phyloP scores from a whole-genome alignment of 2,113 vertebrate species.

The Astur gentilis region DNA sequence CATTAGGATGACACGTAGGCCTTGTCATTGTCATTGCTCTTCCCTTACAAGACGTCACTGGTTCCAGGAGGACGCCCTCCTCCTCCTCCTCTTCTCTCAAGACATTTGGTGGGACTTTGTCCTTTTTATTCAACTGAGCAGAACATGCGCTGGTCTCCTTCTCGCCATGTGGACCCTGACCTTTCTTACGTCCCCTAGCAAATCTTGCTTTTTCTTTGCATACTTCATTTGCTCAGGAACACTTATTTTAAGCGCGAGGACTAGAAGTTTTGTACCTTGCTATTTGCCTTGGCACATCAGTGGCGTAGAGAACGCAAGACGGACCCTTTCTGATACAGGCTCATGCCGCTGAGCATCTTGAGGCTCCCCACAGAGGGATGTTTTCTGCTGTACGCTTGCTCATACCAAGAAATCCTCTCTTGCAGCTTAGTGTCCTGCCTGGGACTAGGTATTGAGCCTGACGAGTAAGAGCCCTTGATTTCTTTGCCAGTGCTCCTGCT shows the following conservation, averaged over 20 bases:
- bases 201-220: neutral
- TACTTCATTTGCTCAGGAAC: neutral
- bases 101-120: neutral
- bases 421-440: neutral
- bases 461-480: neutral
- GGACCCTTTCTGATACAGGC: neutral
- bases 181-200: neutral
- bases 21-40: neutral
- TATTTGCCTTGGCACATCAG: fast-evolving
- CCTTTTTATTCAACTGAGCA: neutral
- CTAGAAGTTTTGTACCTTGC: neutral
- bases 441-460: neutral
- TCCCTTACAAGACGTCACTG: neutral
- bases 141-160: fast-evolving
- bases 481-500: neutral
- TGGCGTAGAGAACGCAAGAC: neutral
- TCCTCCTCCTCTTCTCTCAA: neutral
- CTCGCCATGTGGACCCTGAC: neutral
- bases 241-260: neutral
- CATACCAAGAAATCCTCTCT: neutral
- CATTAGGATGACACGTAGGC: fast-evolving
- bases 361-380: neutral
- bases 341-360: neutral
- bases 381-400: neutral
- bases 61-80: neutral